Conservation (phyloP, 2,797 vertebrate genomes). For the Lerista edwardsae region DNA sequence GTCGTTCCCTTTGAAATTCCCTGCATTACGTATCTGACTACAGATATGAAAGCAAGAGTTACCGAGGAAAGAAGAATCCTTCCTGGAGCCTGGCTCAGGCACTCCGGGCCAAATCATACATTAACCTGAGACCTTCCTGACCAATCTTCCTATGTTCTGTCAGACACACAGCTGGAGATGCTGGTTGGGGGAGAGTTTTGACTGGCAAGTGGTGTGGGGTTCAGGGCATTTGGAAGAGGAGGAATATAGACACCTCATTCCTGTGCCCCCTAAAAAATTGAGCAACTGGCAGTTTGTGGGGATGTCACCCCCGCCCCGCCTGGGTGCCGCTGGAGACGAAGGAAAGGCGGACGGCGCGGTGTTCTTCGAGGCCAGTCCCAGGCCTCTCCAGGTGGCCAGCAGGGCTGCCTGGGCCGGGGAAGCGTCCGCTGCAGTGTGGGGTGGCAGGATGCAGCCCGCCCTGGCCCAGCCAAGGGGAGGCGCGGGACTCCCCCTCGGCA, state of each 20-base stretch:
- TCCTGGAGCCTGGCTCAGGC: background rate
- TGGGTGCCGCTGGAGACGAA: too few species aligned
- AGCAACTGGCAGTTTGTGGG: too few species aligned
- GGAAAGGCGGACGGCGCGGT: too few species aligned
- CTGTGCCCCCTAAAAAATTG: too few species aligned
- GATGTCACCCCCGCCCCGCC: too few species aligned
- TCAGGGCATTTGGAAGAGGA: background rate
- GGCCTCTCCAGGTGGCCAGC: too few species aligned
- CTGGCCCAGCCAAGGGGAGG: too few species aligned
- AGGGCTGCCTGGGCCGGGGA: too few species aligned
- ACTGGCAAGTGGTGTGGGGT: background rate
- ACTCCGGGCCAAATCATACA: background rate
- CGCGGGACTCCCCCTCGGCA: too few species aligned
- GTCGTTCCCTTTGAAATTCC: background rate
- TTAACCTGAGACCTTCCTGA: background rate
- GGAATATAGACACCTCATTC: background rate
- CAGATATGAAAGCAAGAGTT: background rate
- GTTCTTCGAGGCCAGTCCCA: too few species aligned
- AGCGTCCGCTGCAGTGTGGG: too few species aligned
- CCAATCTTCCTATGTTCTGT: background rate
- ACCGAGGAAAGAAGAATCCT: background rate
- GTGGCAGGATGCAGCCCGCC: too few species aligned
- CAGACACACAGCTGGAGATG: background rate
- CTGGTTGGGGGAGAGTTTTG: background rate
- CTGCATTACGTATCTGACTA: background rate